Evolutionary conservation across 2,113 vertebrate species (phyloP).

Genomic region (Marmota monax): DNA sequence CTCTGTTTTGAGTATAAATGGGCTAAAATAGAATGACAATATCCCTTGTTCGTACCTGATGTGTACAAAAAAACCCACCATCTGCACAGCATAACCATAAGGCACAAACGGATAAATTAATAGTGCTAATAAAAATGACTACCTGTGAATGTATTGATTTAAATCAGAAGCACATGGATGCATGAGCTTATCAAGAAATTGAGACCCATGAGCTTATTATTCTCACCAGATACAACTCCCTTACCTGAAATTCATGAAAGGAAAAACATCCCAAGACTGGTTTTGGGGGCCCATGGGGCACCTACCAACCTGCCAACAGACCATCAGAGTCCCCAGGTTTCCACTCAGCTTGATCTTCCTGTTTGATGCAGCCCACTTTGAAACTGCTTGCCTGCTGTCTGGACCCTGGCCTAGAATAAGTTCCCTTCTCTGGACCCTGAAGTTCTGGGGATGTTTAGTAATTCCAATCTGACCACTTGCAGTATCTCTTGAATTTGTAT

Average conservation of each 20-base stretch:
- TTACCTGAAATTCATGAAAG: neutral
- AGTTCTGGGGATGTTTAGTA: no score
- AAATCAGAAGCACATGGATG: neutral
- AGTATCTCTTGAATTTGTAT: neutral
- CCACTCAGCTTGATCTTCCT: neutral
- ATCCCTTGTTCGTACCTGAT: neutral
- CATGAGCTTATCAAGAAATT: neutral
- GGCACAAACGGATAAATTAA: neutral
- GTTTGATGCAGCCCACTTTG: neutral
- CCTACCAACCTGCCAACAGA: neutral
- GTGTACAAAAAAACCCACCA: neutral
- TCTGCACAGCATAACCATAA: neutral
- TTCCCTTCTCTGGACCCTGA: neutral
- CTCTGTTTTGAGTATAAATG: no score
- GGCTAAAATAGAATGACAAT: neutral
- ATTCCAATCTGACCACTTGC: neutral
- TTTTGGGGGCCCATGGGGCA: neutral
- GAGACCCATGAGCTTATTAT: neutral
- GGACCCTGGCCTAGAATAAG: neutral
- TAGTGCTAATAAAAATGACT: neutral
- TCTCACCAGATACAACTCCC: neutral
- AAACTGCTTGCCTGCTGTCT: neutral
- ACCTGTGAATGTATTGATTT: neutral
- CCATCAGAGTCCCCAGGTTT: neutral
- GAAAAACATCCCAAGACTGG: neutral